Evolutionary conservation across 2,797 vertebrate genomes (phyloP), one percentile per base, ranked within the genome.

Genomic region (Chiroxiphia lanceolata): DNA sequence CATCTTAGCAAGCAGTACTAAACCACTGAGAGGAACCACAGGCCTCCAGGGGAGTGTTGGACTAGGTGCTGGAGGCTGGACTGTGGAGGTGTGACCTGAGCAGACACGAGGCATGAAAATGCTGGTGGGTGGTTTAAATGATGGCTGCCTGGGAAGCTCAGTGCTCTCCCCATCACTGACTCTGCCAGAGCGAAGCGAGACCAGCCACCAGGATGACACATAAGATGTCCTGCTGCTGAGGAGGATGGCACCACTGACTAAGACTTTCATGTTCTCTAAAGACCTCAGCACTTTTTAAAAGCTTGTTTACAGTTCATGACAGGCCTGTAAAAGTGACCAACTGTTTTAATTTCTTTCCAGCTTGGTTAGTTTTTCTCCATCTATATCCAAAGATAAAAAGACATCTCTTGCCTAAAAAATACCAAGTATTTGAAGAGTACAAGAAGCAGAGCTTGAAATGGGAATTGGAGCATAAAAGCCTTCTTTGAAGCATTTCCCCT

Each of bases 1-100:
- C 86, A 48, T 40, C 74, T 95, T 79, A 91, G 65, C 72, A 91
- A 84, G 82, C 76, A 50, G 65, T 11, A 68, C 69, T 93, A 83
- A 94, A 81, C 23, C 4, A 0, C 93, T 48, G 45, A 83, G 60
- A 89, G 69, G 68, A 83, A 8, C 36, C 79, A 45, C 69, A 80
- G 60, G 45, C 25, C 64, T 56, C 16, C 17, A 1, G 76, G 79
- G 56, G 26, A 85, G n/a, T 15, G 0, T 4, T 8, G 71, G 54
- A 29, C 3, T 15, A 50, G 60, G 38, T 2, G 3, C 33, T 79
- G 75, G 51, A 51, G 74, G 40, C 27, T 61, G 42, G 72, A 10
- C 54, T 34, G 26, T 15, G 50, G 12, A 56, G 74, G 44, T 51
- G 14, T 63, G 65, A 33, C 12, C 48, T 9, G 44, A 54, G 50